Evolutionary conservation across 1,140 invertebrate species (phyloP), one percentile per base, ranked within the genome.

Genomic region (Maconellicoccus hirsutus): DNA sequence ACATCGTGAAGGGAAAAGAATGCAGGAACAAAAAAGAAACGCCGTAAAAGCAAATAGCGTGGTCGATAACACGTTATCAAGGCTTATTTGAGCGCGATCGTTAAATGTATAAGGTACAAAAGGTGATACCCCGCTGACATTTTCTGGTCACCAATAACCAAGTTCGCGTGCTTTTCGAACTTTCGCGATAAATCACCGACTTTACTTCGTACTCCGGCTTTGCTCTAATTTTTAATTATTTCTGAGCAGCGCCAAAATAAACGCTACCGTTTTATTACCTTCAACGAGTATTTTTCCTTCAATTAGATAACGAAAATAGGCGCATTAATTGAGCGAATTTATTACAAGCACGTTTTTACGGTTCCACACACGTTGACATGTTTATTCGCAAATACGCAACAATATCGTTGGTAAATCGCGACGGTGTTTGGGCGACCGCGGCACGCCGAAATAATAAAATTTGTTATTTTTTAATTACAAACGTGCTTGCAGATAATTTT

Each of bases 71-170:
- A 66, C 42, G 42, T 52, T 52, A 52, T 52, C 42, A 52, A 16
- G 42, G 42, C 42, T 52, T 52, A 52, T 52, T 52, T 52, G 42
- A 19, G 42, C 42, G n/a, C 42, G 42, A 52, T 52, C 42, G 42
- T 52, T 52, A 52, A 66, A 66, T 6, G 21, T 66, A 66, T 66
- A 66, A 66, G 10, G 61, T 26, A 23, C 61, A 66, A 66, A 66
- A 66, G 61, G 61, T 66, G 61, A 66, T 19, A 66, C 61, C 61
- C 61, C 25, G 61, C 61, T 66, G 61, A 66, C 61, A 66, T 66
- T 66, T 66, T 66, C 61, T 66, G 61, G 61, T 66, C 61, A 66
- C 61, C 25, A 66, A 66, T 66, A 66, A 25, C 10, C 7, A 25
- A 66, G 61, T 66, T 66, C 25, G 61, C 61, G 61, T 66, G 61